These are phyloP conservation scores for Oreortyx pictus DNA, from an alignment of 2,797 vertebrate species.

Conservation along the genomic window DNA sequence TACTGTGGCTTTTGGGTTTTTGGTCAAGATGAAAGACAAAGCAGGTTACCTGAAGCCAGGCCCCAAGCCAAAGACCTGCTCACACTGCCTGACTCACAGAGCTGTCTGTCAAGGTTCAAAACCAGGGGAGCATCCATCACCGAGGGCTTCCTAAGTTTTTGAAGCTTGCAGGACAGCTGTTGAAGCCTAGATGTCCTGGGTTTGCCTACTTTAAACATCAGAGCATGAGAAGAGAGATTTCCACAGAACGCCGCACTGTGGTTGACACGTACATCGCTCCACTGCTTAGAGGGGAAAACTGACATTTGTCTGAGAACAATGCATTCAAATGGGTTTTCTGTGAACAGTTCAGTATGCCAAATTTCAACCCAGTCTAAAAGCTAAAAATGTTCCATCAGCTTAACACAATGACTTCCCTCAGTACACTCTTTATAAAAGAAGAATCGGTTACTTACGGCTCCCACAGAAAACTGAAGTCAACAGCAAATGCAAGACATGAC, in stretches of 20 bases:
- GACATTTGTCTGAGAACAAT: background rate
- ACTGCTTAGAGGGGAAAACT: background rate
- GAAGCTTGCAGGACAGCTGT: background rate
- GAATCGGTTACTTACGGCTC: background rate
- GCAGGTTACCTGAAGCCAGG: background rate
- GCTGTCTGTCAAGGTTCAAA: background rate
- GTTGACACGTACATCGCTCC: accelerated
- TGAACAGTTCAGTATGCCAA: background rate
- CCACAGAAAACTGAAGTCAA: background rate
- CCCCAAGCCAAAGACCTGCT: background rate
- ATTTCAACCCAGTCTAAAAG: background rate
- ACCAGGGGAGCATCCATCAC: background rate
- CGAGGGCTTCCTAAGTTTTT: background rate
- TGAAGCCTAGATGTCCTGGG: background rate
- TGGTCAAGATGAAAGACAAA: background rate
- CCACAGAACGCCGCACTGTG: accelerated
- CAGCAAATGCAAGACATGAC: background rate
- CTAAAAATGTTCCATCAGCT: background rate
- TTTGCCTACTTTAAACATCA: background rate
- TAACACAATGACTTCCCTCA: background rate
- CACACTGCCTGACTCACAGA: background rate
- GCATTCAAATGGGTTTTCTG: background rate
- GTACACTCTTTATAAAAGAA: background rate
- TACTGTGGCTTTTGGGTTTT: background rate
- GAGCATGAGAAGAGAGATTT: background rate